A percentile compares a stretch with the other conserved stretches of the same genome.
Conservation (phyloP, 2,797 vertebrate genomes). For the Fratercula arctica region DNA sequence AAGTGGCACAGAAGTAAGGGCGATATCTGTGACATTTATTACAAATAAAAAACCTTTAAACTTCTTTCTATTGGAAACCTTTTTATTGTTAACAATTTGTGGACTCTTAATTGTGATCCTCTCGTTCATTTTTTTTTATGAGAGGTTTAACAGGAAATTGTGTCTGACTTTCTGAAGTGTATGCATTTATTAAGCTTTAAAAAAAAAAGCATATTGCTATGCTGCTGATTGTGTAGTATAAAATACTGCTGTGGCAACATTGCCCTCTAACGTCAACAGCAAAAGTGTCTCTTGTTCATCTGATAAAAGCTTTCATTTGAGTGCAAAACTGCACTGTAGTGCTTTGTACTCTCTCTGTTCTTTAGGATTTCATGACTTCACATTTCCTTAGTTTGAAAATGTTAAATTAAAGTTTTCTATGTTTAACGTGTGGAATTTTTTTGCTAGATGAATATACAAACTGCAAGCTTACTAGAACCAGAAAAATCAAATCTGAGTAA, state of each 20-base stretch:
- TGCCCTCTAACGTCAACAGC: constrained; percentile 32
- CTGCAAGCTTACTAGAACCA: not conserved
- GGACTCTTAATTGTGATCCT: not conserved
- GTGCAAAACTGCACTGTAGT: not conserved
- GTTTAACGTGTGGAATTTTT: not conserved
- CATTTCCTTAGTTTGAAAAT: not conserved
- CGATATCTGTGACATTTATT: not conserved
- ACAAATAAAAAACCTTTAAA: not conserved
- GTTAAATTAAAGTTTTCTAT: no score
- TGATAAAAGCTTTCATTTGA: not conserved
- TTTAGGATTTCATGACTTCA: not conserved
- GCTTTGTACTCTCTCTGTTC: not conserved
- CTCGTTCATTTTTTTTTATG: not conserved
- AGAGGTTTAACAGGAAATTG: not conserved
- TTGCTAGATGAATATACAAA: not conserved
- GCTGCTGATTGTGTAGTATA: not conserved
- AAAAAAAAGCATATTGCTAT: not conserved
- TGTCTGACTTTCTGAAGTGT: not conserved
- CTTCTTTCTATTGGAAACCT: not conserved
- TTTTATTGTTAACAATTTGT: not conserved
- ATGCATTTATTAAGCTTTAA: not conserved
- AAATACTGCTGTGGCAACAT: not conserved
- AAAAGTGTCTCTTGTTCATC: not conserved
- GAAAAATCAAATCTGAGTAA: not conserved
- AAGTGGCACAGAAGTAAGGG: not conserved